Conservation (phyloP, 2,797 vertebrate species). For the Poecilia gillii region DNA sequence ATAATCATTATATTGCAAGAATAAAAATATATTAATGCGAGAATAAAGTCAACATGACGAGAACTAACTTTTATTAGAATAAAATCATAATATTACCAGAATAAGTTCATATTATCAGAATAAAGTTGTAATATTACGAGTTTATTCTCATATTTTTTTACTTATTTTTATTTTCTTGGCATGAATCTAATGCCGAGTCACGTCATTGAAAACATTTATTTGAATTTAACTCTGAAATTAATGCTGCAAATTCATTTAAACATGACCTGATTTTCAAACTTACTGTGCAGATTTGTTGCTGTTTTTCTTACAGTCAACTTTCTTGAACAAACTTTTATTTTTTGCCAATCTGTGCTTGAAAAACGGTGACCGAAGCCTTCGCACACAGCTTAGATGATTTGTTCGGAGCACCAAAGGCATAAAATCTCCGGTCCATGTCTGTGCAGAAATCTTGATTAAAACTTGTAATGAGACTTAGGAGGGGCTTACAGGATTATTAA, state of each 20-base stretch:
- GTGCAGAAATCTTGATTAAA: slow-evolving; percentile 22
- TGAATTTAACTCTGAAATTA: not conserved
- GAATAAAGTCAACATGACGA: no score
- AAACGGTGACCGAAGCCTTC: not conserved
- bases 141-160: no score
- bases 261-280: not conserved
- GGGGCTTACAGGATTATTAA: slow-evolving; percentile 3
- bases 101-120: no score
- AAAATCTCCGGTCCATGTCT: not conserved
- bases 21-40: no score
- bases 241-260: not conserved
- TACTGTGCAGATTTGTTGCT: not conserved
- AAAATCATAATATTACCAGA: no score
- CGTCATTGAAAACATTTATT: not conserved
- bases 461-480: slow-evolving; percentile 3
- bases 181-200: no score
- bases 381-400: not conserved
- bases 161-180: no score
- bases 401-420: not conserved
- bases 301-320: not conserved
- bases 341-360: not conserved
- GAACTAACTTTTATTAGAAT: no score
- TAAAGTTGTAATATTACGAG: no score
- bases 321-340: not conserved
- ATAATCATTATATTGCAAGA: no score